phyloP scores from a whole-genome alignment of 2,797 vertebrate genomes.

The Lepilemur ruficaudatus region DNA sequence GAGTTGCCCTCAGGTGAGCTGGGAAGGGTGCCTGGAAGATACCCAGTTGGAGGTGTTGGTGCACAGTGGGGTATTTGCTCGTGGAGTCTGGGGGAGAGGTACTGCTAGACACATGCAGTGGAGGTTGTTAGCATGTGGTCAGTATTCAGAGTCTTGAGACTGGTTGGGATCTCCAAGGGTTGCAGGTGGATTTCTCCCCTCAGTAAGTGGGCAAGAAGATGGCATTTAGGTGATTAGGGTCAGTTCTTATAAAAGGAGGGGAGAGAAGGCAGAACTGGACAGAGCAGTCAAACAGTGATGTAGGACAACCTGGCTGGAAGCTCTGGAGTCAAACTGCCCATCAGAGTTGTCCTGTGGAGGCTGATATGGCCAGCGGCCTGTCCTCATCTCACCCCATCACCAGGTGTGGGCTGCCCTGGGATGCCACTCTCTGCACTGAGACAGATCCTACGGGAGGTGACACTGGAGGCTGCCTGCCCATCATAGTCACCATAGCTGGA shows the following conservation, averaged over 20 bases:
- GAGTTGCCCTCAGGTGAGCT: neutral
- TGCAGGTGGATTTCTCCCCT: neutral
- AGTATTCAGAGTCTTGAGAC: neutral
- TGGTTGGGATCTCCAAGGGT: neutral
- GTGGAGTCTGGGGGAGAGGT: neutral
- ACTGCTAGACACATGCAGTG: neutral
- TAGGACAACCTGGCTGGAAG: neutral
- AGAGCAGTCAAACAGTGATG: neutral
- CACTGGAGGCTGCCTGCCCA: neutral
- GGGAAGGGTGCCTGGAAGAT: neutral
- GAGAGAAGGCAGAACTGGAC: neutral
- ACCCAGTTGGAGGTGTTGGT: neutral
- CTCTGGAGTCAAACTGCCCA: neutral
- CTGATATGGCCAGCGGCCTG: rapidly evolving
- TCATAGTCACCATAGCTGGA: neutral
- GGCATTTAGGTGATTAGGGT: neutral
- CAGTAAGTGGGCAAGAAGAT: neutral
- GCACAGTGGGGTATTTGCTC: neutral
- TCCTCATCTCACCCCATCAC: neutral
- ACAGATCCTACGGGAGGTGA: neutral
- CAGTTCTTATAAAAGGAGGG: neutral
- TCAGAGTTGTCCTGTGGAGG: neutral
- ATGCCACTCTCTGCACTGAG: neutral
- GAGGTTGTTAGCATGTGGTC: neutral
- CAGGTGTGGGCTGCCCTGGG: neutral